A percentile compares a stretch with the other conserved stretches of the same genome.
These are phyloP conservation scores for Seriola aureovittata DNA, from an alignment of 2,113 vertebrate genomes.

Conservation along the genomic window DNA sequence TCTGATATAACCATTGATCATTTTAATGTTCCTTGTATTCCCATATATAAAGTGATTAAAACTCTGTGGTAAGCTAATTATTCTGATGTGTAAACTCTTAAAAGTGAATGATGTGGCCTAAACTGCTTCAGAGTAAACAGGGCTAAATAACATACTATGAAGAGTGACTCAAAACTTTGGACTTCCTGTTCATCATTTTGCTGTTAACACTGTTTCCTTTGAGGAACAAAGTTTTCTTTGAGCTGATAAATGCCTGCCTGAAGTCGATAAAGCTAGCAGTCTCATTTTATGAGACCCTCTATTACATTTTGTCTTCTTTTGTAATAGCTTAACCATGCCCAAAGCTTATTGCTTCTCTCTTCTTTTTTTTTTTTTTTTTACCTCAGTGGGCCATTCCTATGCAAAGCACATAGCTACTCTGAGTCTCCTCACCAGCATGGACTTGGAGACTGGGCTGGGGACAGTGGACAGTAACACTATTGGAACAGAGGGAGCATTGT, in stretches of 20 bases:
- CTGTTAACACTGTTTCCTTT: conserved; percentile 22
- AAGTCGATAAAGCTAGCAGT: conserved; percentile 50
- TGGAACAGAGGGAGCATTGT: conserved; percentile 1
- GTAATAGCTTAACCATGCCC: conserved; percentile 62
- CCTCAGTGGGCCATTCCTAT: conserved; percentile 56
- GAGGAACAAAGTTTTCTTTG: not conserved
- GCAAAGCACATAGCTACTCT: conserved; percentile 51
- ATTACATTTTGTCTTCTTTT: conserved; percentile 64
- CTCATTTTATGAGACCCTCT: conserved; percentile 50
- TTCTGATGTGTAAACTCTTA: conserved; percentile 49
- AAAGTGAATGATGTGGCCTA: conserved; percentile 47
- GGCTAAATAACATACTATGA: conserved; percentile 26
- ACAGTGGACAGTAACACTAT: not conserved
- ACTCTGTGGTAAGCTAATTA: conserved; percentile 47
- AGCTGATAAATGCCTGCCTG: conserved; percentile 49
- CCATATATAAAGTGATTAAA: conserved; percentile 56
- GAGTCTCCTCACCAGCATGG: not conserved
- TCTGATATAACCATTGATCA: conserved; percentile 51
- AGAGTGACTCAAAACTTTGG: conserved; percentile 38
- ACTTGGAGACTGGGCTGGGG: conserved; percentile 4
- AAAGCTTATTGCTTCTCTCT: conserved; percentile 45
- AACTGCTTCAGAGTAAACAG: conserved; percentile 39
- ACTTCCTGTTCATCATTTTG: conserved; percentile 24
- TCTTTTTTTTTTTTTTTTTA: conserved; percentile 24
- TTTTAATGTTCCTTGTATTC: conserved; percentile 56